phyloP scores from a whole-genome alignment of 2,888 invertebrate genomes.

The Lypha dubia region DNA sequence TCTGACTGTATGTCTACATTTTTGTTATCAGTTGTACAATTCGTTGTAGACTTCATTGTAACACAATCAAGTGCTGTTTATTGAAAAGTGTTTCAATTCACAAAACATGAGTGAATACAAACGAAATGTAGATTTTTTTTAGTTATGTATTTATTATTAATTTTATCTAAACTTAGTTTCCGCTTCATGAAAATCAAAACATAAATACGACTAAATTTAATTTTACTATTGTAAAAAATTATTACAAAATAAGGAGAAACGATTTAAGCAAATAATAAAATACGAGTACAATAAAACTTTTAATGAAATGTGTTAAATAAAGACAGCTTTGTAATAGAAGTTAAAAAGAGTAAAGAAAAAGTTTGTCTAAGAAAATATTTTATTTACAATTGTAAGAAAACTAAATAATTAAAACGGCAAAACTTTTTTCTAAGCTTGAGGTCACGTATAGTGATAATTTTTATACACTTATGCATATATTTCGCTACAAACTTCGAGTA shows the following conservation, averaged over 20 bases:
- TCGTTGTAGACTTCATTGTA: constrained; percentile 42
- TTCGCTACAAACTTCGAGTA: too few species aligned
- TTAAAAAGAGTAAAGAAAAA: too few species aligned
- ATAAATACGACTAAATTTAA: constrained; percentile 19
- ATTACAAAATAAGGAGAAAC: not conserved
- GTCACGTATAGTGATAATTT: too few species aligned
- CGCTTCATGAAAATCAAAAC: constrained; percentile 40
- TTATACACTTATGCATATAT: too few species aligned
- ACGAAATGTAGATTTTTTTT: constrained; percentile 5
- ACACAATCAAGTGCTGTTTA: constrained; percentile 55
- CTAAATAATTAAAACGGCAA: too few species aligned
- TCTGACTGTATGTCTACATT: constrained; percentile 9
- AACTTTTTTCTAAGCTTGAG: too few species aligned
- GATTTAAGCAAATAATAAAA: constrained; percentile 9
- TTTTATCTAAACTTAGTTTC: constrained; percentile 54
- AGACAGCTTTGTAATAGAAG: not conserved
- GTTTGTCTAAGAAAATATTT: too few species aligned
- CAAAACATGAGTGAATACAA: constrained; percentile 6
- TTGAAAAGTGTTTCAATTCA: constrained; percentile 29
- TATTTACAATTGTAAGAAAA: too few species aligned
- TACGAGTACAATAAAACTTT: not conserved
- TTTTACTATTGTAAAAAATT: constrained; percentile 31
- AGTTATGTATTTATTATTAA: constrained; percentile 1
- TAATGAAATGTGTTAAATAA: not conserved
- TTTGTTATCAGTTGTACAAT: constrained; percentile 27